Conservation (phyloP, 2,888 invertebrate genomes). For the Aricia artaxerxes region DNA sequence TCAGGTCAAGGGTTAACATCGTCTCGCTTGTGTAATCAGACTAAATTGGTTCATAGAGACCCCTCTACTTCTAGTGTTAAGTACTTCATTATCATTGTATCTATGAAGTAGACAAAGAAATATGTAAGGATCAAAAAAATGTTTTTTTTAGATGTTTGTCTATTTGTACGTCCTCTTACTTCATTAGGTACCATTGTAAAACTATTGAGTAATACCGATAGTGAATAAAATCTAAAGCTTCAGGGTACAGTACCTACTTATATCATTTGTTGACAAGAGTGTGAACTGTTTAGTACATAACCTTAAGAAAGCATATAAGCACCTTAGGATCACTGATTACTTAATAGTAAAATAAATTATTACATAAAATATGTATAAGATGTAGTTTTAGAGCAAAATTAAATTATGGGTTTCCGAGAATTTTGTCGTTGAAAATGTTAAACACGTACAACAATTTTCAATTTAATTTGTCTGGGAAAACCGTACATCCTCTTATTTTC, state of each 20-base stretch:
- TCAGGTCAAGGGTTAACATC: neutral
- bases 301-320: no score
- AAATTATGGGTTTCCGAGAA: neutral
- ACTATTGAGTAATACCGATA: no score
- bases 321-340: no score
- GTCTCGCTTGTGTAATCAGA: neutral
- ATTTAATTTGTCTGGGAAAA: constrained; percentile 4
- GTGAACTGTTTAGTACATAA: no score
- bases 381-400: neutral
- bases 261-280: no score
- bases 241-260: no score
- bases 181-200: no score
- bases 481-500: constrained; percentile 5
- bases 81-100: neutral
- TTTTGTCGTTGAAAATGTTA: neutral
- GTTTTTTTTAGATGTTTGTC: no score
- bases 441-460: neutral
- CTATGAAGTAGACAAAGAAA: neutral
- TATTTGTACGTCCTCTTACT: no score
- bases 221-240: no score
- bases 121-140: neutral
- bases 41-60: neutral
- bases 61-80: neutral
- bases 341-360: no score
- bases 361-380: no score